Percentiles rank a stretch among this genome's conserved stretches.
Conservation (phyloP, 2,113 vertebrate species). For the Lates calcarifer region DNA sequence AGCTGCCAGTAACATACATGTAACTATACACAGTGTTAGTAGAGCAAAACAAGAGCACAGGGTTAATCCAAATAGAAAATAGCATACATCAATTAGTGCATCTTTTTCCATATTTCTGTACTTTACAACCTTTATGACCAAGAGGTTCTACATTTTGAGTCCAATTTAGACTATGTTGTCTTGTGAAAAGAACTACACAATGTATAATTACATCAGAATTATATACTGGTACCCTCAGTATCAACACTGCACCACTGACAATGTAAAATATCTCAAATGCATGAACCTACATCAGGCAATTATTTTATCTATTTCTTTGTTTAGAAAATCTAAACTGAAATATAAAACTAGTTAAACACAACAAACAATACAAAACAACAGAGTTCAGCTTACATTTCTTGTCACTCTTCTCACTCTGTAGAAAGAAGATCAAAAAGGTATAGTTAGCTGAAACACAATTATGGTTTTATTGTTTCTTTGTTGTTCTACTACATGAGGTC, state of each 20-base stretch:
- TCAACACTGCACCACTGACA: constrained; percentile 3
- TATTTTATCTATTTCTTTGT: neutral
- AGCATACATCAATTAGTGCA: constrained; percentile 22
- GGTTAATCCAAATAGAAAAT: constrained; percentile 29
- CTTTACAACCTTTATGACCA: constrained; percentile 38
- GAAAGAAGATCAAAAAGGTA: constrained; percentile 74
- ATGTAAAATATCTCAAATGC: constrained; percentile 27
- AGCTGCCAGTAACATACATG: constrained; percentile 81
- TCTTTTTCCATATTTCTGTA: constrained; percentile 4
- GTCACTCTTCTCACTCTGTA: constrained; percentile 93
- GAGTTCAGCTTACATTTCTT: constrained; percentile 94
- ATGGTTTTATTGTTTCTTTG: neutral
- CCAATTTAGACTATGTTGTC: neutral
- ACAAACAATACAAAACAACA: constrained; percentile 26
- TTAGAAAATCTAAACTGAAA: neutral
- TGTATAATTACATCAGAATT: neutral
- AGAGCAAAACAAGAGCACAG: constrained; percentile 56
- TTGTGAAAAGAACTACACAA: neutral
- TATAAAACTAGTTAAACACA: neutral
- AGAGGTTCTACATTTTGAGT: neutral
- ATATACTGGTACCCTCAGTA: neutral
- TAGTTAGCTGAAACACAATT: constrained; percentile 33
- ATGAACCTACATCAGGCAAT: neutral
- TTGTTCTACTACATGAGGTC: neutral
- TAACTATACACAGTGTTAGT: constrained; percentile 63